phyloP scores from a whole-genome alignment of 2,113 vertebrate species.

The Leuciscus idus region DNA sequence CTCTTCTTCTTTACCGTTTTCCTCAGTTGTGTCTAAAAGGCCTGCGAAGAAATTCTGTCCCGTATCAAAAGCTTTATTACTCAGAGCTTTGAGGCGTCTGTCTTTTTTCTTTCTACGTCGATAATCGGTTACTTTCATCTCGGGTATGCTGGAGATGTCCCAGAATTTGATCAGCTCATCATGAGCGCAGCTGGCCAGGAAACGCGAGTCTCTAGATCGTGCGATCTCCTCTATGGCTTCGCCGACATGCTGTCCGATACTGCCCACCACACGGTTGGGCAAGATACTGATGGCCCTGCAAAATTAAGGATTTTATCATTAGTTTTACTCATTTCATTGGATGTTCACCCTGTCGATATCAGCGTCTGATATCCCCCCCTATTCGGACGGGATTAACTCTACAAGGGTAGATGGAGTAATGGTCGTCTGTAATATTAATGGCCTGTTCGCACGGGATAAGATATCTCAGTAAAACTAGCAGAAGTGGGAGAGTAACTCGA shows the following conservation, averaged over 20 bases:
- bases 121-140: conserved; percentile 83
- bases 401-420: too few species aligned
- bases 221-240: conserved; percentile 90
- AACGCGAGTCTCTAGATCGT: conserved; percentile 74
- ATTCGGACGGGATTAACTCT: too few species aligned
- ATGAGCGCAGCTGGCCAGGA: conserved; percentile 89
- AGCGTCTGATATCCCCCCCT: too few species aligned
- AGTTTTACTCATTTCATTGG: too few species aligned
- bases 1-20: conserved; percentile 21
- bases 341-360: too few species aligned
- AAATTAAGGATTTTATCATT: not conserved
- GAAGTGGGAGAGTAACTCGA: too few species aligned
- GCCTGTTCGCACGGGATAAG: too few species aligned
- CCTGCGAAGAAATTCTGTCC: conserved; percentile 86
- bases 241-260: conserved; percentile 87
- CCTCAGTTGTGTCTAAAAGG: conserved; percentile 61
- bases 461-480: too few species aligned
- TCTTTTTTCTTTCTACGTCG: conserved; percentile 87
- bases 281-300: conserved; percentile 87
- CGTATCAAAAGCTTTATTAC: conserved; percentile 82
- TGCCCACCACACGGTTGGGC: conserved; percentile 91
- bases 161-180: conserved; percentile 96
- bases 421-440: too few species aligned
- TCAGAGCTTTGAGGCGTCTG: conserved; percentile 81
- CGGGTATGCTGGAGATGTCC: conserved; percentile 80